Evolutionary conservation across 2,888 invertebrate species (phyloP).

Genomic region (Melolontha melolontha): DNA sequence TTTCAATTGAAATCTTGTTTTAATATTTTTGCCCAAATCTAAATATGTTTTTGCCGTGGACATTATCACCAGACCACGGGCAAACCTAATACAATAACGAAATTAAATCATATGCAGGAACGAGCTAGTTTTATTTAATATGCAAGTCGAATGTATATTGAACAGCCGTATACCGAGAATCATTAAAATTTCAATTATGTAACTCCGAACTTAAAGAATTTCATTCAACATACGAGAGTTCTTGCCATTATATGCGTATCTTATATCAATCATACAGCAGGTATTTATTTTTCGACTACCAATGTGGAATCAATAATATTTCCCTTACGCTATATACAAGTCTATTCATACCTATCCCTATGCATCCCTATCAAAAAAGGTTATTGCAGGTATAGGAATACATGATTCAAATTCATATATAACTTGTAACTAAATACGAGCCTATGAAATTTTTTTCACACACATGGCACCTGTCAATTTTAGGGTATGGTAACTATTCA

Average conservation of each 20-base stretch:
- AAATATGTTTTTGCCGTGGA: neutral
- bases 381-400: too few species aligned
- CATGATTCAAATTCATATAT: too few species aligned
- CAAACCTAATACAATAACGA: constrained; percentile 24
- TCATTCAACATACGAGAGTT: constrained; percentile 23
- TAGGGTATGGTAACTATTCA: too few species aligned
- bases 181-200: constrained; percentile 40
- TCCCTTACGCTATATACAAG: too few species aligned
- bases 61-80: constrained; percentile 3
- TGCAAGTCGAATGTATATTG: constrained; percentile 31
- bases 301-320: too few species aligned
- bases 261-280: neutral
- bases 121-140: constrained; percentile 29
- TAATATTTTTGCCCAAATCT: too few species aligned
- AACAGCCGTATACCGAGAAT: constrained; percentile 33
- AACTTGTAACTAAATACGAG: too few species aligned
- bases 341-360: too few species aligned
- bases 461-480: too few species aligned
- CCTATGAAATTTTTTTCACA: too few species aligned
- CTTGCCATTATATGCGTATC: neutral
- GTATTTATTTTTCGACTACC: neutral
- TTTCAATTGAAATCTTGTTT: too few species aligned
- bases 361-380: too few species aligned
- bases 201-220: constrained; percentile 35
- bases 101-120: constrained; percentile 24